phyloP scores from a whole-genome alignment of 2,888 invertebrate species.

The Linnaemya vulpina region DNA sequence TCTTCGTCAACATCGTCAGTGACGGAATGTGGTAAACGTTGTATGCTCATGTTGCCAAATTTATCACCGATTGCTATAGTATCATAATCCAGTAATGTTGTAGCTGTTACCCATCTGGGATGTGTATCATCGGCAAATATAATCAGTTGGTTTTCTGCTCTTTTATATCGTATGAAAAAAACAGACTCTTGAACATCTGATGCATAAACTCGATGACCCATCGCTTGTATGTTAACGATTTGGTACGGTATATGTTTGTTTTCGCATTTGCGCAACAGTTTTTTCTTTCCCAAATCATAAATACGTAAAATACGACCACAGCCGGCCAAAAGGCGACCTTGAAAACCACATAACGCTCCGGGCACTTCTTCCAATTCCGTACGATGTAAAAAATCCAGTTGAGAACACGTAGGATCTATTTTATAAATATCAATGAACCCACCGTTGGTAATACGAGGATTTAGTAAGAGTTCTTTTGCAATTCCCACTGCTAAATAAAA shows the following conservation, averaged over 20 bases:
- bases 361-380: constrained; percentile 97
- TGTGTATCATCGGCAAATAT: constrained; percentile 99
- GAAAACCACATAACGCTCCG: constrained; percentile 93
- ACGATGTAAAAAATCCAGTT: constrained; percentile 95
- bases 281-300: constrained; percentile 98
- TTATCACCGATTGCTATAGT: constrained; percentile 98
- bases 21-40: constrained; percentile 94
- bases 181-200: constrained; percentile 98
- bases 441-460: constrained; percentile 91
- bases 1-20: constrained; percentile 99
- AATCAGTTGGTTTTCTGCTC: constrained; percentile 97
- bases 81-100: constrained; percentile 96
- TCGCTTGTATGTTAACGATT: constrained; percentile 95
- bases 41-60: constrained; percentile 97
- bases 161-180: constrained; percentile 96
- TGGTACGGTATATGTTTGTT: constrained; percentile 98
- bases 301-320: constrained; percentile 95
- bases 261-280: constrained; percentile 98
- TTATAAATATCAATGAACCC: constrained; percentile 94
- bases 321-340: constrained; percentile 95
- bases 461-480: constrained; percentile 94
- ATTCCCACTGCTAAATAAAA: constrained; percentile 93
- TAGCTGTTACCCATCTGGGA: constrained; percentile 97
- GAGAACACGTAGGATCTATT: constrained; percentile 89
- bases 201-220: constrained; percentile 97